Conservation (phyloP, 2,113 vertebrate species). For the Aleadryas rufinucha region DNA sequence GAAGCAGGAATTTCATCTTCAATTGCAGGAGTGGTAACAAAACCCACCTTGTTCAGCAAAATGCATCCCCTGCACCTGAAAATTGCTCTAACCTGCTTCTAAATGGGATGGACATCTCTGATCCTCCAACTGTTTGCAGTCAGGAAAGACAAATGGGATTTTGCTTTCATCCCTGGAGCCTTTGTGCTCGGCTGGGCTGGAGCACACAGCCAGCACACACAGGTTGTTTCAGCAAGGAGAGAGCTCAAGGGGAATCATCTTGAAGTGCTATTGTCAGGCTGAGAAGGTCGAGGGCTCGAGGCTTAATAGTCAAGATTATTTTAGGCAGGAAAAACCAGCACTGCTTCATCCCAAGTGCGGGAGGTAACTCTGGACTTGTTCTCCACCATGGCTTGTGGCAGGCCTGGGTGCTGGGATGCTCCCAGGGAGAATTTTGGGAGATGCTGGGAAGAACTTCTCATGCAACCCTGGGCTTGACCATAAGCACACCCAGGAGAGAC, state of each 20-base stretch:
- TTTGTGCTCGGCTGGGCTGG: not conserved
- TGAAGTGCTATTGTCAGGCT: not conserved
- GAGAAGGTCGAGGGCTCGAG: not conserved
- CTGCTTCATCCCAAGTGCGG: not conserved
- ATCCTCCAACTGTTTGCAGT: not conserved
- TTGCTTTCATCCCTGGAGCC: not conserved
- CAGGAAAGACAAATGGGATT: conserved; percentile 1
- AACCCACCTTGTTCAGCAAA: not conserved
- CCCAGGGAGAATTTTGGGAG: not conserved
- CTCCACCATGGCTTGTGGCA: not conserved
- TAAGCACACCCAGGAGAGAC: not conserved
- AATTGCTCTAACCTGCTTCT: not conserved
- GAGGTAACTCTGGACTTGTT: not conserved
- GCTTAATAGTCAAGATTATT: not conserved
- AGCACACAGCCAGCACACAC: not conserved
- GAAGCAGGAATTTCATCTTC: conserved; percentile 11
- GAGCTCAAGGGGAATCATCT: not conserved
- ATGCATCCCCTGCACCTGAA: not conserved
- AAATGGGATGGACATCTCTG: not conserved
- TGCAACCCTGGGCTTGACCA: not conserved
- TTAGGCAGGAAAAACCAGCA: not conserved
- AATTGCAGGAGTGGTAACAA: not conserved
- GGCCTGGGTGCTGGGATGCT: not conserved
- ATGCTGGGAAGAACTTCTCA: not conserved
- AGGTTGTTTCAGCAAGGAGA: not conserved